Evolutionary conservation across 1,140 invertebrate species (phyloP).

Genomic region (Octopus sinensis): DNA sequence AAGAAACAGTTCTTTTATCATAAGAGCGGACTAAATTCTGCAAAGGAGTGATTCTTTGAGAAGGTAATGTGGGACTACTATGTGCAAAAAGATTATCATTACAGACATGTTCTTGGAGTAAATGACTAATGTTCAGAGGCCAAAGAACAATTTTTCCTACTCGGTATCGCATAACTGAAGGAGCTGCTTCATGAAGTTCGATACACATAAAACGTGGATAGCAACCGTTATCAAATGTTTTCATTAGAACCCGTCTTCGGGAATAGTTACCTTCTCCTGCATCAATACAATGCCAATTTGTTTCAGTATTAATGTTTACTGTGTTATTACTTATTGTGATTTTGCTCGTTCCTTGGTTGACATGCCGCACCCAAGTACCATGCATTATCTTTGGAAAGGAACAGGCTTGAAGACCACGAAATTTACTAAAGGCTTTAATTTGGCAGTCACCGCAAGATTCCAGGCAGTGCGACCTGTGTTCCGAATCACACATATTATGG

Average conservation of each 20-base stretch:
- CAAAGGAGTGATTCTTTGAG: neutral
- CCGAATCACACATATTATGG: neutral
- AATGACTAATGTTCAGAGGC: conserved; percentile 18
- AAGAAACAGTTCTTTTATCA: conserved; percentile 20
- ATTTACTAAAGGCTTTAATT: neutral
- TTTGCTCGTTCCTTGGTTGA: neutral
- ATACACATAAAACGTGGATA: conserved; percentile 28
- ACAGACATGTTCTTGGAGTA: conserved; percentile 23
- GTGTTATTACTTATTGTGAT: conserved; percentile 2
- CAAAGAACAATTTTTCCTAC: conserved; percentile 22
- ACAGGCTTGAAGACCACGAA: neutral
- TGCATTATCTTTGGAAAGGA: neutral
- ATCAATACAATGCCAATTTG: conserved; percentile 24
- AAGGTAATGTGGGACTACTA: neutral
- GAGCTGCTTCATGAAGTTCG: conserved; percentile 23
- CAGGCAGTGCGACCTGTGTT: neutral
- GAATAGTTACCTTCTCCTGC: conserved; percentile 12
- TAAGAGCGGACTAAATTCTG: conserved; percentile 6
- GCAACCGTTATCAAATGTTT: conserved; percentile 28
- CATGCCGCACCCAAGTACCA: neutral
- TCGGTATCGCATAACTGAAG: conserved; percentile 24
- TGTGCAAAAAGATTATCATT: conserved; percentile 25
- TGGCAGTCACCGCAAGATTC: neutral
- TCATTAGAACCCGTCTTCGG: conserved; percentile 18
- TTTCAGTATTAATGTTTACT: neutral